Evolutionary conservation across 2,113 vertebrate genomes (phyloP).

Genomic region (Pachyramphus minor): DNA sequence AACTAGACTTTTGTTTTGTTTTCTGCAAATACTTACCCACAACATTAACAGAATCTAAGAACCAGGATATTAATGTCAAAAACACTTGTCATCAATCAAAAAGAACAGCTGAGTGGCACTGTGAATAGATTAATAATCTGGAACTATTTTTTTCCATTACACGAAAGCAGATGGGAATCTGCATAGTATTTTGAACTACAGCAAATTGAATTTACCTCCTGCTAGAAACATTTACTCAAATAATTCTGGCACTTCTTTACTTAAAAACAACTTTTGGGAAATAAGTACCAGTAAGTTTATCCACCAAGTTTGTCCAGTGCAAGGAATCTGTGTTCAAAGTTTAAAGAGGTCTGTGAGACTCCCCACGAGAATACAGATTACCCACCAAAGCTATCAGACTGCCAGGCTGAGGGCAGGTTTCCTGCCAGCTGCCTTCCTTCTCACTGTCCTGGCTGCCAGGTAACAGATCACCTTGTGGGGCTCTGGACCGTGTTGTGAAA

Average conservation of each 20-base stretch:
- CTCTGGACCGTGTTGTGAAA: neutral
- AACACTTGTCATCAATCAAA: neutral
- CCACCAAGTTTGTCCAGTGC: neutral
- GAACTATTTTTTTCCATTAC: neutral
- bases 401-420: neutral
- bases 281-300: neutral
- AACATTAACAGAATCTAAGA: conserved; percentile 1
- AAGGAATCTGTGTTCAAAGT: neutral
- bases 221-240: neutral
- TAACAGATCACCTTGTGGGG: neutral
- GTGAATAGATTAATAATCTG: neutral
- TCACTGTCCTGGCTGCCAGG: neutral
- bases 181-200: neutral
- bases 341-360: neutral
- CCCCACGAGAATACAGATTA: accelerated
- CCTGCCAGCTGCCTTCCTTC: neutral
- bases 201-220: conserved; percentile 1
- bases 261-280: neutral
- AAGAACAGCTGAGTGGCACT: neutral
- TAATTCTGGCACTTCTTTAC: neutral
- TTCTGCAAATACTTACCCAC: neutral
- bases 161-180: conserved; percentile 21
- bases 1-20: neutral
- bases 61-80: neutral
- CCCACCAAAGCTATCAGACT: neutral